Base-by-base conservation (phyloP, 2,888 invertebrate genomes). In the Campoletis raptor region DNA sequence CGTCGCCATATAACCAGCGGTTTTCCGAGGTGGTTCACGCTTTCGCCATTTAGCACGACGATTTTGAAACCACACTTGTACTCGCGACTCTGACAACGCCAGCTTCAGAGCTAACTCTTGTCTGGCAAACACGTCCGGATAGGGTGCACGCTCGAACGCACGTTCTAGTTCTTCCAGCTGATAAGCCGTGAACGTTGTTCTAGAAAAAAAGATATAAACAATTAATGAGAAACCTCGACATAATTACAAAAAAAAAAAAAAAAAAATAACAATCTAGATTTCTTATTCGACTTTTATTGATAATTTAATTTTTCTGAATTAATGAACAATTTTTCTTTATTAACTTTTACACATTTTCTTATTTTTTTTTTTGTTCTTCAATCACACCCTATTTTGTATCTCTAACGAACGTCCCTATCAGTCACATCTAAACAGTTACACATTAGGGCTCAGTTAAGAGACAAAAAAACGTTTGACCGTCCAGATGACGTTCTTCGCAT, bases 131-230 rank as follows among this genome's bases (percentile, higher is more conserved):
- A 99, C 98, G 94, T 99, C 99, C 0, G 99, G 99, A 93, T 99
- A 99, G 0, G 99, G 99, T 0, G 99, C 99, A 52, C 98, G 96
- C 93, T 99, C 98, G 93, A 99, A 99, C 0, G 99, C 99, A 69
- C 98, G 95, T 93, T 99, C 99, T 91, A 99, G 94, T 92, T 99
- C 98, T 93, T 99, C 98, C 87, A 99, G 95, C 94, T 99, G 99
- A 93, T 98, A 98, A 0, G 98, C 98, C 7, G 99, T 99, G 93
- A 99, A 99, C 8, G 99, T 99, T 2, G 99, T 99, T 94, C 99
- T 99, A 95, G 88, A 94, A 93, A 90, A 48, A 85, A 57, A 5
- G n/a, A 24, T n/a, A 12, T 24, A 57, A 21, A 1, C 8, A n/a
- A 24, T 30, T 24, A 5, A 10, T 57, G 8, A 12, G 12, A 57